These are phyloP conservation scores for Macrosoma leucophasiata DNA, from an alignment of 2,888 invertebrate genomes.

Conservation along the genomic window DNA sequence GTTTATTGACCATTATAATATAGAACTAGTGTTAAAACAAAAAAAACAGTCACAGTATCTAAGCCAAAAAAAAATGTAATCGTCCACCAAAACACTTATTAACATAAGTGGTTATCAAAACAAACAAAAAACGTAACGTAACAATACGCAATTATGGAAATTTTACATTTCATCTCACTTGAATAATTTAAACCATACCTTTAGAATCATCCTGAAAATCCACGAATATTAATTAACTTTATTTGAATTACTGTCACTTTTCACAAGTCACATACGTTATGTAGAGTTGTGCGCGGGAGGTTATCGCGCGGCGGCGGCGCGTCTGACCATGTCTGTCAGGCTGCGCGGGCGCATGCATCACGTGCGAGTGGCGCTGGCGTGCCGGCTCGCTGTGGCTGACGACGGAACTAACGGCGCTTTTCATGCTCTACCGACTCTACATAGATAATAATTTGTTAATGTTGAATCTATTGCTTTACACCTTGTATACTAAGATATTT, in stretches of 20 bases:
- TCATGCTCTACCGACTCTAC: slow-evolving; percentile 50
- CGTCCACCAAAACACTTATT: no score
- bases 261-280: slow-evolving; percentile 61
- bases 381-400: slow-evolving; percentile 43
- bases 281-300: slow-evolving; percentile 58
- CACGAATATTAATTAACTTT: slow-evolving; percentile 29
- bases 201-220: slow-evolving; percentile 24
- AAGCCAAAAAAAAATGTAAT: no score
- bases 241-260: slow-evolving; percentile 34
- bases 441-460: slow-evolving; percentile 33
- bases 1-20: no score
- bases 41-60: no score
- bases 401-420: slow-evolving; percentile 55
- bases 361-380: slow-evolving; percentile 60
- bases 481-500: no score
- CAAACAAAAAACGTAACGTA: no score
- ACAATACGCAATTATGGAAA: no score
- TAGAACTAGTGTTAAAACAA: no score
- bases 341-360: slow-evolving; percentile 66
- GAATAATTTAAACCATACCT: no score
- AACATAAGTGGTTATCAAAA: no score
- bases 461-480: no score
- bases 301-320: slow-evolving; percentile 60
- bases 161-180: no score
- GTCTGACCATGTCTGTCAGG: slow-evolving; percentile 54